Base-by-base conservation (phyloP, 2,888 invertebrate species). In the Polydrusus cervinus region DNA sequence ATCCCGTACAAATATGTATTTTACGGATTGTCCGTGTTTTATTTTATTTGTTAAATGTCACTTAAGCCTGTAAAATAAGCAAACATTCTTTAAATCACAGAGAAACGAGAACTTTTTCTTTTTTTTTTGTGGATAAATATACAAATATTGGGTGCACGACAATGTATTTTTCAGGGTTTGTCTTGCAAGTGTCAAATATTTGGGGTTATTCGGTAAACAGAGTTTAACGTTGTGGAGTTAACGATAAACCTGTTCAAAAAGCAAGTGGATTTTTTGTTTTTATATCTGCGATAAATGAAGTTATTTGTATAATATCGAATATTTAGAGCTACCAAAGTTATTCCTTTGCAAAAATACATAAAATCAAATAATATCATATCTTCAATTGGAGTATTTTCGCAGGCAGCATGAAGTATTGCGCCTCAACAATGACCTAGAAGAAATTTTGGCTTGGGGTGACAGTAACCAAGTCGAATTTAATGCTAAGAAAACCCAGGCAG, bases 1-100 rank as follows among this genome's bases (percentile, higher is more conserved):
- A 86, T 82, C 84, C 83, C 83, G 83, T 82, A 82, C 83, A 85
- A 85, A 86, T 86, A 86, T 86, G 82, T 86, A 81, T 82, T 83
- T 84, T 86, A 84, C 83, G 84, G 86, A 86, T 86, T 85, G 84
- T 85, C 68, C 84, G 84, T 85, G 85, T 86, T 86, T 86, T 86
- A 85, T 83, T 84, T 82, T 86, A 83, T 86, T 86, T 85, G 83
- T 83, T 81, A 77, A 85, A 85, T 84, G 86, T 86, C 86, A 86
- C 86, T 84, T 84, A 82, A 83, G 83, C 82, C 85, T 84, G 85
- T 86, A 81, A 82, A 81, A 81, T 80, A 81, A 78, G 80, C 79
- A 82, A 82, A 82, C 80, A 82, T 61, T 76, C 77, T 79, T 80
- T 79, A 80, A 77, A 77, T 74, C 76, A 70, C 73, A 79, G 80